These are phyloP conservation scores for Rhinichthys osculus DNA, from an alignment of 2,797 vertebrate species.

Conservation along the genomic window DNA sequence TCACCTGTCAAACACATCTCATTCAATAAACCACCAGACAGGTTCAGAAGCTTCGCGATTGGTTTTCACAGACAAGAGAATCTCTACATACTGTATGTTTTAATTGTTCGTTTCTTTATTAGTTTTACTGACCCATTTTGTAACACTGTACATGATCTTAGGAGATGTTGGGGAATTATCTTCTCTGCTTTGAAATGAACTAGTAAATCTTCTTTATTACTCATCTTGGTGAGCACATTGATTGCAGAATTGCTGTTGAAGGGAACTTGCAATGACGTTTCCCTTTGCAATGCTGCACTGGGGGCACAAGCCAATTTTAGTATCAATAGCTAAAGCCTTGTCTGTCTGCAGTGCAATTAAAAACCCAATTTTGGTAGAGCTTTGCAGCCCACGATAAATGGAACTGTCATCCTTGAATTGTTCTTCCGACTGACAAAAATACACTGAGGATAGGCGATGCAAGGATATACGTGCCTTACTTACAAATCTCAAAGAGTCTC, in stretches of 20 bases:
- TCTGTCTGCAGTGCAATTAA: constrained; percentile 76
- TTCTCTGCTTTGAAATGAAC: constrained; percentile 24
- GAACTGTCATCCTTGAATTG: constrained; percentile 75
- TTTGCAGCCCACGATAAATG: constrained; percentile 75
- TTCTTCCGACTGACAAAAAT: constrained; percentile 69
- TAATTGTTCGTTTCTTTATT: not conserved
- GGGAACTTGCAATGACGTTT: constrained; percentile 38
- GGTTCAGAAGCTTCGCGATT: not conserved
- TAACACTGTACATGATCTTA: not conserved
- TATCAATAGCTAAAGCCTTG: constrained; percentile 72
- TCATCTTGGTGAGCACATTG: constrained; percentile 39
- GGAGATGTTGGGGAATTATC: not conserved
- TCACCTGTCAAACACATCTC: not conserved
- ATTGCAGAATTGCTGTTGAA: constrained; percentile 45
- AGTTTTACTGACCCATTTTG: not conserved
- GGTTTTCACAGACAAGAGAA: not conserved
- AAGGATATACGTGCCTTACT: constrained; percentile 39
- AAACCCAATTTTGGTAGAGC: constrained; percentile 76
- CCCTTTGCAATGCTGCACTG: constrained; percentile 43
- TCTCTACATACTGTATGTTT: not conserved
- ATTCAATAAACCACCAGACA: not conserved
- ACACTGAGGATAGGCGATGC: constrained; percentile 66
- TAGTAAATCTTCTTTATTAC: constrained; percentile 15
- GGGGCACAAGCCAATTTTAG: constrained; percentile 60
- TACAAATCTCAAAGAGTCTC: not conserved